Evolutionary conservation across 1,140 invertebrate species (phyloP).

Genomic region (Diplogasteroides magnus): DNA sequence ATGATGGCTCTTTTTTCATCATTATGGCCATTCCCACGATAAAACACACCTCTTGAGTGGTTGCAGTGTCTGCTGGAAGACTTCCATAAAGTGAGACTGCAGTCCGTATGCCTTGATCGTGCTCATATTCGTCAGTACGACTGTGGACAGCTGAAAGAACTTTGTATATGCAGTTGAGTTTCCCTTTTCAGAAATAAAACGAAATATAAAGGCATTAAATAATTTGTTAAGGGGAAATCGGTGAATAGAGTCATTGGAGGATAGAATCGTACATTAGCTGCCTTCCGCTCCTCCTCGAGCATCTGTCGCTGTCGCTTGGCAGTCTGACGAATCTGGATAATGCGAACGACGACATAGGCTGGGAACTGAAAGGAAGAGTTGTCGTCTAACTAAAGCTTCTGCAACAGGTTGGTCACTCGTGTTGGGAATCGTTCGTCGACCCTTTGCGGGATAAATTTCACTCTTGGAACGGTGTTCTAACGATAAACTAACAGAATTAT

Average conservation of each 20-base stretch:
- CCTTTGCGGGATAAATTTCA: no score
- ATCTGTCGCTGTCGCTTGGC: slow-evolving; percentile 48
- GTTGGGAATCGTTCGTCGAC: no score
- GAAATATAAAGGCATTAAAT: no score
- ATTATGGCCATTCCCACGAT: no score
- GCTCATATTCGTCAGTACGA: slow-evolving; percentile 51
- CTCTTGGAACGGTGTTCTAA: no score
- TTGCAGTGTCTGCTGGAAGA: slow-evolving; percentile 45
- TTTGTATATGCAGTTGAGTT: neutral
- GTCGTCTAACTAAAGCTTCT: no score
- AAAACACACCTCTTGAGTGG: slow-evolving; percentile 43
- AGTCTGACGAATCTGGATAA: slow-evolving; percentile 42
- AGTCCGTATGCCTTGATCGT: slow-evolving; percentile 51
- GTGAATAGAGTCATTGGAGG: no score
- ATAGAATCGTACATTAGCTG: slow-evolving; percentile 46
- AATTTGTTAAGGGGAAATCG: no score
- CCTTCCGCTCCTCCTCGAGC: slow-evolving; percentile 53
- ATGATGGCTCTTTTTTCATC: no score
- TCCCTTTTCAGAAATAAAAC: no score
- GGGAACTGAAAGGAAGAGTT: slow-evolving; percentile 41
- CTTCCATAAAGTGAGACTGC: slow-evolving; percentile 43
- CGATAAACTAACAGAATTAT: no score
- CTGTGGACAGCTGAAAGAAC: slow-evolving; percentile 41
- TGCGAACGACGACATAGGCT: slow-evolving; percentile 47
- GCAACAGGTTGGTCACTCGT: no score